phyloP scores from a whole-genome alignment of 2,797 vertebrate genomes.

The Hydrolagus colliei region DNA sequence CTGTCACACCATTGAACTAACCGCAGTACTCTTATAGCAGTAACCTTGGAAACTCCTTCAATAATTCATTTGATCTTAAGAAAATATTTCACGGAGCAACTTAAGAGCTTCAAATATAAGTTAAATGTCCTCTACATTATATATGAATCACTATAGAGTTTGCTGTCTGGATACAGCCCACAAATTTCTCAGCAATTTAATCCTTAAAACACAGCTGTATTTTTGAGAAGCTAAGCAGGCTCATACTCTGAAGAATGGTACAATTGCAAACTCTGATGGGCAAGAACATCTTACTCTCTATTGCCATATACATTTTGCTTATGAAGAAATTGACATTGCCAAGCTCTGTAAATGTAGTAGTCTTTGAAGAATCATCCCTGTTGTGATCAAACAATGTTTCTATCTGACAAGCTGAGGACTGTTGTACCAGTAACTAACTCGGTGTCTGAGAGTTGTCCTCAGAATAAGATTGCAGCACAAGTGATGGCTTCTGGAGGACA shows the following conservation, averaged over 20 bases:
- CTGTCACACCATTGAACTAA: neutral
- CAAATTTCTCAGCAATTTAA: neutral
- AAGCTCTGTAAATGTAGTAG: too few relatives aligned
- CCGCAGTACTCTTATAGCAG: neutral
- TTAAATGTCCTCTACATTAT: neutral
- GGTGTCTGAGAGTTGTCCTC: neutral
- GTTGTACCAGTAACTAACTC: neutral
- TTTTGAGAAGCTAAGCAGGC: neutral
- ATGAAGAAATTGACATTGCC: too few relatives aligned
- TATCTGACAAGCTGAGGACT: neutral
- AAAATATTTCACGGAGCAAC: neutral
- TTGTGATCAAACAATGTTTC: neutral
- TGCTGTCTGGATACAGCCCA: neutral
- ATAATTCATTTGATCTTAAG: neutral
- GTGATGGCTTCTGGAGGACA: neutral
- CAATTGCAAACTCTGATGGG: too few relatives aligned
- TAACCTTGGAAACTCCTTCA: constrained; percentile 14
- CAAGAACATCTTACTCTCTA: too few relatives aligned
- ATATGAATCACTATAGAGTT: neutral
- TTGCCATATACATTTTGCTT: too few relatives aligned
- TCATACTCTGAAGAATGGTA: too few relatives aligned
- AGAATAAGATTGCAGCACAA: constrained; percentile 1
- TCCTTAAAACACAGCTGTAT: neutral
- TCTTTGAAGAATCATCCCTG: neutral
- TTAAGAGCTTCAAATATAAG: neutral